These are phyloP conservation scores for Thereva nobilitata DNA, from an alignment of 2,888 invertebrate genomes.

Conservation along the genomic window DNA sequence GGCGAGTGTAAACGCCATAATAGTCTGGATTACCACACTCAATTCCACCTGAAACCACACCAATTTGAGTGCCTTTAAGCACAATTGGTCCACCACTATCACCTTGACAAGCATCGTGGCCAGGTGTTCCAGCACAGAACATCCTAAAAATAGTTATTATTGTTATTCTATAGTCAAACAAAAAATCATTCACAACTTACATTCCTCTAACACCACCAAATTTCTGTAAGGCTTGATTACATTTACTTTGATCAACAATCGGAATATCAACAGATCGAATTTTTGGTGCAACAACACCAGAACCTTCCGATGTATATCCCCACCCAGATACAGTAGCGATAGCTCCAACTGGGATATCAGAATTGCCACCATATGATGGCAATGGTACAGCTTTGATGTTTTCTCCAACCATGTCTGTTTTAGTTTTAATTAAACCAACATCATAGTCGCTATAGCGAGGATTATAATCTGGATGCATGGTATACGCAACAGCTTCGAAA, in stretches of 20 bases:
- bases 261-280: constrained; percentile 36
- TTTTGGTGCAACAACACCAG: constrained; percentile 29
- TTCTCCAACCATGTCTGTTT: constrained; percentile 32
- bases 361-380: constrained; percentile 3
- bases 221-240: constrained; percentile 31
- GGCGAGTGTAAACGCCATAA: constrained; percentile 38
- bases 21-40: constrained; percentile 37
- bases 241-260: constrained; percentile 36
- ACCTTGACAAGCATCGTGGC: constrained; percentile 40
- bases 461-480: constrained; percentile 39
- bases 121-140: constrained; percentile 38
- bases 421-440: constrained; percentile 37
- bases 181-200: constrained; percentile 19
- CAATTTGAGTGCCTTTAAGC: constrained; percentile 36
- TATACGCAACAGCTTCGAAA: constrained; percentile 23
- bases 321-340: constrained; percentile 39
- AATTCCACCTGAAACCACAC: constrained; percentile 38
- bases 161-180: not conserved
- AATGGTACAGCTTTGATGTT: constrained; percentile 31
- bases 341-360: constrained; percentile 23
- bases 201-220: constrained; percentile 37
- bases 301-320: constrained; percentile 36
- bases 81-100: constrained; percentile 41
- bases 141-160: constrained; percentile 23
- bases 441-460: constrained; percentile 36